phyloP scores from a whole-genome alignment of 2,797 vertebrate species.

The Thunnus albacares region DNA sequence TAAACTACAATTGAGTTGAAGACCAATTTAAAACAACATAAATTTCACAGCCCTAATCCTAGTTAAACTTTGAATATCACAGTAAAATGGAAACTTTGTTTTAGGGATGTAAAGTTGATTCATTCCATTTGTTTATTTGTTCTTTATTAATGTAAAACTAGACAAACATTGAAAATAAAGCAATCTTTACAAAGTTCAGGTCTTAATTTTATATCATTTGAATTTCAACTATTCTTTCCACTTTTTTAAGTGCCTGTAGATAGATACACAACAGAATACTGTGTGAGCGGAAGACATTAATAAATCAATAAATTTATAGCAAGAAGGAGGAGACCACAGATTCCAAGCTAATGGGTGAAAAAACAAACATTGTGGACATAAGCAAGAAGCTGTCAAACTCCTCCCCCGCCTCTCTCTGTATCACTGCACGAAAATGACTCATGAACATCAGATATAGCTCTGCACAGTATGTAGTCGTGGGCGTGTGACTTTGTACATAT shows the following conservation, averaged over 20 bases:
- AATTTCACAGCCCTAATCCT: neutral
- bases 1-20: neutral
- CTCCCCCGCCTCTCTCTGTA: neutral
- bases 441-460: neutral
- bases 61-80: neutral
- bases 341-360: conserved; percentile 31
- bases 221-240: neutral
- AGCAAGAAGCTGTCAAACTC: conserved; percentile 15
- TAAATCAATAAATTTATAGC: conserved; percentile 38
- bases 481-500: neutral
- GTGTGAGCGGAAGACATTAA: neutral
- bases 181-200: too few species aligned
- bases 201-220: neutral
- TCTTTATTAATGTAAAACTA: neutral
- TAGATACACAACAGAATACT: conserved; percentile 7
- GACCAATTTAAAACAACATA: neutral
- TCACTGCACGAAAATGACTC: neutral
- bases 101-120: neutral
- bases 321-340: conserved; percentile 33
- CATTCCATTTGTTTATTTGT: neutral
- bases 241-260: conserved; percentile 17
- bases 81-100: neutral
- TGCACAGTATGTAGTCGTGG: neutral
- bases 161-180: too few species aligned
- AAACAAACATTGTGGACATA: conserved; percentile 29